Evolutionary conservation across 2,888 invertebrate species (phyloP), one percentile per base, ranked within the genome.

Genomic region (Blastobasis adustella): DNA sequence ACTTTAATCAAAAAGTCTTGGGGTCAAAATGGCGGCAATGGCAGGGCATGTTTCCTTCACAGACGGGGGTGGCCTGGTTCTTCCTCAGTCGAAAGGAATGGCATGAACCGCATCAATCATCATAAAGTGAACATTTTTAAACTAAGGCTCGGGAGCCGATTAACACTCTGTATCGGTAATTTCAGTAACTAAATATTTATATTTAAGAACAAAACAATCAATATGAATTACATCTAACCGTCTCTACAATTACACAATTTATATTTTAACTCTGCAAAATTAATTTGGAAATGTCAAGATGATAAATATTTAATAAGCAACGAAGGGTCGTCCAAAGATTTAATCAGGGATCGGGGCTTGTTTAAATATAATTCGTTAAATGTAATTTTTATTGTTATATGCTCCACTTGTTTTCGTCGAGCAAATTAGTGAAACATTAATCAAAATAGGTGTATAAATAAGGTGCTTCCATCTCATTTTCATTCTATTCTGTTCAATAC

Each of bases 251-350:
- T 5, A 42, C 4, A 42, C 9, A 10, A 10, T 47, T 47, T n/a
- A 10, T 38, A 43, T 54, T 55, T 56, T 58, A 59, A 58, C 65
- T 62, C 55, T 52, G 53, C 51, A 49, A 61, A 59, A 61, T 65
- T 66, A 66, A 70, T 66, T 66, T 54, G 51, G 59, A 64, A 62
- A 65, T 64, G 65, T 60, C 56, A 58, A 61, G 56, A 65, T 63
- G 66, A 63, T 65, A 71, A 69, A 73, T 70, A 70, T 72, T 69
- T 67, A 69, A 72, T 66, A 65, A 68, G 60, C 56, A 58, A 52
- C 54, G 58, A 59, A 56, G 59, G 59, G 61, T 63, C 63, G 63
- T 62, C 65, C 62, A 56, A 62, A 62, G 63, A 66, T 69, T 68
- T 67, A 71, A 72, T 70, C 67, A 70, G 61, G 57, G 58, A 52